Base-by-base conservation (phyloP, 2,888 invertebrate genomes). In the Drosophila nigricruria region DNA sequence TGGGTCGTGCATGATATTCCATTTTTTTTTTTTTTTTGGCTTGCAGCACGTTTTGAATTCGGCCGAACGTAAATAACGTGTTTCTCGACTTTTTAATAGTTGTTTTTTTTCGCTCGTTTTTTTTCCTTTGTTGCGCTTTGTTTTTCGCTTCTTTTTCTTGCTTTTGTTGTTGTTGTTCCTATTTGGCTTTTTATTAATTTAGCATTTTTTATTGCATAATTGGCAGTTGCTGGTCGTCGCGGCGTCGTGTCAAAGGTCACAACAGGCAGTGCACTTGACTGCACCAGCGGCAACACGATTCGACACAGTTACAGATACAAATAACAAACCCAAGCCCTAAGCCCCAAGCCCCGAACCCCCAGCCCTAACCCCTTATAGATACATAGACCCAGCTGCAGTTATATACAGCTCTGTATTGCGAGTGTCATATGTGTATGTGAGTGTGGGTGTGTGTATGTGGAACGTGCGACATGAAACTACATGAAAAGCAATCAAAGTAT, bases 401-500 rank as follows among this genome's bases (percentile, higher is more conserved):
- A 53, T 56, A 54, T n/a, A 52, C 10, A n/a, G 47, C n/a, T 49
- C 47, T 27, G n/a, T 47, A n/a, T n/a, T 27, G 9, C n/a, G 25
- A 27, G 9, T 47, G 27, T 47, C 43, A 16, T 23, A 9, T 16
- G 9, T 25, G 25, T 47, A 9, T 6, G n/a, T n/a, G 25, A n/a
- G 47, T 45, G 45, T 23, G 30, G 5, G n/a, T 12, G 32, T 50
- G 49, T 49, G 49, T 49, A 18, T 49, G 32, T 47, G 49, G 53
- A 52, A 58, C 54, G 58, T 68, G 56, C 65, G 43, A 75, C 70
- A 67, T 69, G 62, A 66, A 60, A 70, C 73, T 52, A 72, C 79
- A 79, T 67, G 77, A 69, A 81, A 84, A 73, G 73, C 85, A 84
- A 84, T 85, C 85, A 79, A 84, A 76, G 69, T 73, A 53, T 66